These are phyloP conservation scores for Dermatophagoides farinae DNA, from an alignment of 1,140 invertebrate genomes.

Conservation along the genomic window DNA sequence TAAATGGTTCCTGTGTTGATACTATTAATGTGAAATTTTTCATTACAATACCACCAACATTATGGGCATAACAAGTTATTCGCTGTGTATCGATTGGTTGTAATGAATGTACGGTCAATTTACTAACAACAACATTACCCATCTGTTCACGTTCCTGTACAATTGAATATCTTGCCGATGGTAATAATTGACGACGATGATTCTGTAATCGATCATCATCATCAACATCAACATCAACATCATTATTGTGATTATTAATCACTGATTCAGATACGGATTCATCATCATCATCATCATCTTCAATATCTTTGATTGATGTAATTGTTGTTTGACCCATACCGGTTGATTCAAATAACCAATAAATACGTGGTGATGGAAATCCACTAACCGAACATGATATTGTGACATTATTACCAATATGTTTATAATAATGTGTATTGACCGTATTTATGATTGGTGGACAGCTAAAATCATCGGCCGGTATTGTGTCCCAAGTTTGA, in stretches of 20 bases:
- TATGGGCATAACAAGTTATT: not conserved
- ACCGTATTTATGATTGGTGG: slow-evolving; percentile 46
- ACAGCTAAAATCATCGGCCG: slow-evolving; percentile 65
- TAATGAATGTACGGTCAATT: not conserved
- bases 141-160: not conserved
- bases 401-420: slow-evolving; percentile 55
- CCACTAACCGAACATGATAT: slow-evolving; percentile 55
- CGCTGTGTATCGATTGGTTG: not conserved
- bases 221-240: not conserved
- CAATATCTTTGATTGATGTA: too few species aligned
- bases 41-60: not conserved
- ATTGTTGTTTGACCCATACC: not conserved
- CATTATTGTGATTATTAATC: too few species aligned
- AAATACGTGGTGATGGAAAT: slow-evolving; percentile 53
- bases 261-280: too few species aligned
- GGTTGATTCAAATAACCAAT: slow-evolving; percentile 42
- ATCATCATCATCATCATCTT: too few species aligned
- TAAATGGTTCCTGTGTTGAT: not conserved
- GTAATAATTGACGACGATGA: not conserved
- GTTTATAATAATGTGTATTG: slow-evolving; percentile 46
- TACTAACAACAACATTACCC: not conserved
- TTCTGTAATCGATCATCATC: too few species aligned
- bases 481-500: slow-evolving; percentile 32
- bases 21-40: slow-evolving; percentile 7
- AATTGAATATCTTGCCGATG: not conserved